Evolutionary conservation across 23 tunicate species (phyloP), one percentile per base, ranked within the genome.

Genomic region (Botrylloides violaceus): DNA sequence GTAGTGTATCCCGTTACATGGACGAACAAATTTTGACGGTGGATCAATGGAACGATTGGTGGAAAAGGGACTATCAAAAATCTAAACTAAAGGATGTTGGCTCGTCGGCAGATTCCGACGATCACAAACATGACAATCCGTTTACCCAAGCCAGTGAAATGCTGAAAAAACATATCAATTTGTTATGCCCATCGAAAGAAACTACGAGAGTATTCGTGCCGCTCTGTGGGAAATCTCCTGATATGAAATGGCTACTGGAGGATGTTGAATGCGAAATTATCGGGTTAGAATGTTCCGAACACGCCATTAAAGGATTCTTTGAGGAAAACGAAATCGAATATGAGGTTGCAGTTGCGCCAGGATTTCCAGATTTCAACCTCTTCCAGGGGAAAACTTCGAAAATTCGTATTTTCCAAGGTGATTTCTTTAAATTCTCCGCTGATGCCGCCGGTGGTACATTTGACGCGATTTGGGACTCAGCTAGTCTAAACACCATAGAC

Each of bases 381-480:
- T 84, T 29, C 57, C 77, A 71, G 26, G 75, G 71, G 2, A 84
- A 84, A 24, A 50, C 31, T 38, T 29, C 70, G 18, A 56, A 71
- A 22, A 49, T 84, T 39, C 37, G 66, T 22, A 33, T 86, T 50
- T 75, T 53, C 56, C 83, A 79, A 18, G 95, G 95, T 25, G 76
- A 86, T 49, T 86, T 80, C 37, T 80, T 80, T 43, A 48, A 82
- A 49, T 37, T 82, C 28, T 64, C 66, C 9, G 62, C 61, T 2
- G 77, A 82, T 2, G 58, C 34, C 36, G 50, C 58, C 28, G 88
- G 81, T 4, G 88, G 64, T 21, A 57, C 58, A 25, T 76, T 76
- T 29, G 88, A 82, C 57, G 81, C 81, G n/a, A 64, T 82, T 35
- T 82, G 88, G 88, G 88, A 82, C 70, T 70, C 78, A 2, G 88